Conservation (phyloP, 2,888 invertebrate species). For the Tenthredo distinguenda region DNA sequence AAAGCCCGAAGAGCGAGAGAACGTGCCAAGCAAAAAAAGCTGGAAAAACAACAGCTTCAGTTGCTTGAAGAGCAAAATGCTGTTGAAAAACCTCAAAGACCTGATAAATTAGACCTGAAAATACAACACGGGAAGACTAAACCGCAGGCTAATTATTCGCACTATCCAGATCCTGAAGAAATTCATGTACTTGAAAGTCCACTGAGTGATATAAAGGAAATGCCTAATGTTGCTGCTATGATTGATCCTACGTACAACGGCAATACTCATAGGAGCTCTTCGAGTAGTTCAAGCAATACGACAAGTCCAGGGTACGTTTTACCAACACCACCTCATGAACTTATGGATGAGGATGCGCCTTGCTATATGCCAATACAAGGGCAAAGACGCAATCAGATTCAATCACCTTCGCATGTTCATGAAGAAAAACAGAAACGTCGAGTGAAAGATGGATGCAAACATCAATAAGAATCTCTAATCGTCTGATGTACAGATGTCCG, state of each 20-base stretch:
- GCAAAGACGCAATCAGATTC: slow-evolving; percentile 81
- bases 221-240: slow-evolving; percentile 83
- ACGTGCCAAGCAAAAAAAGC: slow-evolving; percentile 79
- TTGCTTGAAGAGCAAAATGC: slow-evolving; percentile 74
- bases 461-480: slow-evolving; percentile 77
- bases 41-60: slow-evolving; percentile 80
- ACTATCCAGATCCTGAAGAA: slow-evolving; percentile 75
- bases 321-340: slow-evolving; percentile 73
- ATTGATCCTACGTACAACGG: slow-evolving; percentile 84
- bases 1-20: slow-evolving; percentile 86
- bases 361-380: slow-evolving; percentile 91
- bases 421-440: slow-evolving; percentile 82
- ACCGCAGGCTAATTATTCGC: slow-evolving; percentile 58
- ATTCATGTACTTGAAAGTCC: slow-evolving; percentile 74
- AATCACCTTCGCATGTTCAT: slow-evolving; percentile 80
- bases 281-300: slow-evolving; percentile 70
- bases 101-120: slow-evolving; percentile 73
- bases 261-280: slow-evolving; percentile 67
- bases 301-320: slow-evolving; percentile 73
- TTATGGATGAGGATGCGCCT: slow-evolving; percentile 78
- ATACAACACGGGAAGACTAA: slow-evolving; percentile 60
- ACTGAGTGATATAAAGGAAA: slow-evolving; percentile 66
- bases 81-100: slow-evolving; percentile 71
- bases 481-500: too few species aligned
- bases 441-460: slow-evolving; percentile 83